Evolutionary conservation across 2,888 invertebrate species (phyloP).

Genomic region (Isoperla grammatica): DNA sequence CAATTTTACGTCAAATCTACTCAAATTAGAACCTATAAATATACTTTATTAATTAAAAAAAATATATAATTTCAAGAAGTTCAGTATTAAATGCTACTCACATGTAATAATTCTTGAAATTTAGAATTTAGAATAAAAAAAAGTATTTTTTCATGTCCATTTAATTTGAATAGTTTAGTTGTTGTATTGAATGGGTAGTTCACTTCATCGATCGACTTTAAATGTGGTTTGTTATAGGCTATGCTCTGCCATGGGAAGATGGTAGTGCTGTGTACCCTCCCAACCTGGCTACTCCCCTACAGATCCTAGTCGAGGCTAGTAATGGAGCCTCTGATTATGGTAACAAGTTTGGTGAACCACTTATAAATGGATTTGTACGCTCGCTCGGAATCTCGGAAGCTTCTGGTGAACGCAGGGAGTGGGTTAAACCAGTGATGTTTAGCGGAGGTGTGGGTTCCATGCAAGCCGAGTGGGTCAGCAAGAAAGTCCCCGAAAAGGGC

Average conservation of each 20-base stretch:
- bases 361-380: constrained; percentile 84
- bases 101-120: too few species aligned
- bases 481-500: constrained; percentile 68
- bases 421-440: constrained; percentile 98
- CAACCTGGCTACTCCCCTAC: constrained; percentile 85
- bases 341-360: constrained; percentile 97
- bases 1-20: too few species aligned
- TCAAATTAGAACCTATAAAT: too few species aligned
- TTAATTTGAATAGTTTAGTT: too few species aligned
- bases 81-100: too few species aligned
- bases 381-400: constrained; percentile 74
- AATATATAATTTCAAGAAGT: too few species aligned
- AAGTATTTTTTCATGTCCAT: too few species aligned
- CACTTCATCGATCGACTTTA: too few species aligned
- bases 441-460: constrained; percentile 93
- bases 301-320: constrained; percentile 91
- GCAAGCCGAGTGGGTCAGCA: constrained; percentile 74
- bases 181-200: too few species aligned
- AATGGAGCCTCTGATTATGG: constrained; percentile 99
- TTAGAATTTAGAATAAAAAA: too few species aligned
- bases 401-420: constrained; percentile 71
- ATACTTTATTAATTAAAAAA: too few species aligned
- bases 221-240: constrained; percentile 61
- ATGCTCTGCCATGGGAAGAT: constrained; percentile 84
- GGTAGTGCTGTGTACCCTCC: constrained; percentile 65